Percentiles rank a stretch among this genome's conserved stretches.
These are phyloP conservation scores for Tetragonula clypearis DNA, from an alignment of 1,140 invertebrate species.

Conservation along the genomic window DNA sequence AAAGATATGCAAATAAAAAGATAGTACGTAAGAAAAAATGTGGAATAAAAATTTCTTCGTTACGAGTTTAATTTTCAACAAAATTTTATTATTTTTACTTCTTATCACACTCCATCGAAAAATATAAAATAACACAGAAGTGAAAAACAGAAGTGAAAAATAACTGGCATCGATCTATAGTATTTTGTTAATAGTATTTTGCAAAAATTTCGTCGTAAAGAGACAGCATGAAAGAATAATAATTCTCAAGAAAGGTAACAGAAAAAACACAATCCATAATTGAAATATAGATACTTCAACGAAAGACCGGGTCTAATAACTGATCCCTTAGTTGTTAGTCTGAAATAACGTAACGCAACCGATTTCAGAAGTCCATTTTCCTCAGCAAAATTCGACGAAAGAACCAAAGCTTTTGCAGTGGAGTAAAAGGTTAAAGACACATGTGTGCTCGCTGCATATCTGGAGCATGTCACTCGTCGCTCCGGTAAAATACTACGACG, in stretches of 20 bases:
- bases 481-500: conserved; percentile 36
- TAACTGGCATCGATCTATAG: too few relatives aligned
- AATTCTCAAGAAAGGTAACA: too few relatives aligned
- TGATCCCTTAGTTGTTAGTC: neutral
- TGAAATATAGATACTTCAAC: neutral
- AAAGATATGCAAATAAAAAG: too few relatives aligned
- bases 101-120: too few relatives aligned
- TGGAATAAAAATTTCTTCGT: too few relatives aligned
- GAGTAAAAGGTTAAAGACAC: conserved; percentile 17
- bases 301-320: neutral
- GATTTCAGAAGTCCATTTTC: neutral
- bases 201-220: neutral
- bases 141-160: too few relatives aligned
- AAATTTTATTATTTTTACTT: too few relatives aligned
- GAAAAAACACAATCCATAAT: too few relatives aligned
- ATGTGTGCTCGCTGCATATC: conserved; percentile 69
- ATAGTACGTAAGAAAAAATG: too few relatives aligned
- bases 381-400: neutral
- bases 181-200: too few relatives aligned
- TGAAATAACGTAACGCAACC: neutral
- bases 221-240: neutral
- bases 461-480: conserved; percentile 73
- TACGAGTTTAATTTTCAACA: too few relatives aligned
- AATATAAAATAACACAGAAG: too few relatives aligned
- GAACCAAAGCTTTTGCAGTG: neutral